phyloP scores from a whole-genome alignment of 2,797 vertebrate genomes.

The Brachyrhaphis roseni region DNA sequence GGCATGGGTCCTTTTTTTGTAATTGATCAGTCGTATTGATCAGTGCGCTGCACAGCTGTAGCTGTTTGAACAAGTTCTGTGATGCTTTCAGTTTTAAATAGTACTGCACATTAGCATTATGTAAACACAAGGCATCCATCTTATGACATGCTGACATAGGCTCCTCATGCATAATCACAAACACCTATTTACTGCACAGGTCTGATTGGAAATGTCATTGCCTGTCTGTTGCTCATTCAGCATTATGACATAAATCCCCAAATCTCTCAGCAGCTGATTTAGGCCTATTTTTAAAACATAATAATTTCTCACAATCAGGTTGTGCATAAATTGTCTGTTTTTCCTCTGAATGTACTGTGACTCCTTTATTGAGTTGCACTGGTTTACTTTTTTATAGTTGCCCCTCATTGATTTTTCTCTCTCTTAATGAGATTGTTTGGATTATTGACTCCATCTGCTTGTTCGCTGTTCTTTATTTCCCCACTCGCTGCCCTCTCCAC shows the following conservation, averaged over 20 bases:
- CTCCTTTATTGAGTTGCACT: not conserved
- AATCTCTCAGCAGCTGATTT: not conserved
- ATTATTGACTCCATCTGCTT: not conserved
- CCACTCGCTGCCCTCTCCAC: constrained; percentile 5
- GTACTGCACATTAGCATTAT: constrained; percentile 18
- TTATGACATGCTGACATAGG: not conserved
- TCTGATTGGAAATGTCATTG: not conserved
- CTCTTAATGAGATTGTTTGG: constrained; percentile 24
- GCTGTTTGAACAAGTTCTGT: constrained; percentile 36
- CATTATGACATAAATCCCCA: not conserved
- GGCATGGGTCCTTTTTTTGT: constrained; percentile 51
- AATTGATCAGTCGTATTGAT: constrained; percentile 63
- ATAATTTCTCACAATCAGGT: not conserved
- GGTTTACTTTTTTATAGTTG: not conserved
- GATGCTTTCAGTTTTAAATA: constrained; percentile 26
- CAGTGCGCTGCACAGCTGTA: constrained; percentile 40
- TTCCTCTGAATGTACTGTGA: not conserved
- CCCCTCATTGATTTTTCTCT: not conserved
- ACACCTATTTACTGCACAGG: not conserved
- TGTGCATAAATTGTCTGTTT: not conserved
- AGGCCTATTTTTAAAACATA: not conserved
- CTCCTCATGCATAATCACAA: constrained; percentile 6
- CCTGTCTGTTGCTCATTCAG: not conserved
- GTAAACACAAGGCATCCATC: not conserved
- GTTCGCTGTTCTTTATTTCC: not conserved